Evolutionary conservation across 2,113 vertebrate genomes (phyloP).

Genomic region (Aegithalos caudatus): DNA sequence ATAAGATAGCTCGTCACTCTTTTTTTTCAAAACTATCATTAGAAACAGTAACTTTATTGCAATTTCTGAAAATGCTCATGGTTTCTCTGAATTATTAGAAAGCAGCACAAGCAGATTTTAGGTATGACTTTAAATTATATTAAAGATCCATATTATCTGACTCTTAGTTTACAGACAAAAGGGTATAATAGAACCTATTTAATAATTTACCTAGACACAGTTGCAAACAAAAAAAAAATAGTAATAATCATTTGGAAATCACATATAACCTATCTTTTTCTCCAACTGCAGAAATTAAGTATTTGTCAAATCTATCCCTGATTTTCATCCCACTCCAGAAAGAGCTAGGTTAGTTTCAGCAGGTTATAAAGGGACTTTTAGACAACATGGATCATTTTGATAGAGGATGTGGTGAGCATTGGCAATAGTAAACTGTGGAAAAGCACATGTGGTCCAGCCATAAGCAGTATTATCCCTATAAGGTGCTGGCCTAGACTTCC

Average conservation of each 20-base stretch:
- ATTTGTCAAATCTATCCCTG: neutral
- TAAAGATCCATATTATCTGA: neutral
- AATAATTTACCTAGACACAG: neutral
- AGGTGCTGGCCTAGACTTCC: neutral
- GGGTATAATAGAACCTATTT: neutral
- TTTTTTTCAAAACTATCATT: neutral
- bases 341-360: neutral
- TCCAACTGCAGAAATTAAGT: neutral
- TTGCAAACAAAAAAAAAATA: neutral
- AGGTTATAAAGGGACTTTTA: neutral
- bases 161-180: neutral
- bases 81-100: neutral
- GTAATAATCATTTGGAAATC: neutral
- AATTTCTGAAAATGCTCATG: neutral
- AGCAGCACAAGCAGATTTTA: neutral
- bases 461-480: neutral
- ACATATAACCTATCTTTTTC: neutral
- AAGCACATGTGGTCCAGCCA: neutral
- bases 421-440: neutral
- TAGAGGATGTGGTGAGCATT: neutral
- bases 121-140: neutral
- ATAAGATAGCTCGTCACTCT: neutral
- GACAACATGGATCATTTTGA: neutral
- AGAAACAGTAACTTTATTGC: neutral
- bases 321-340: neutral